A percentile compares a stretch with the other conserved stretches of the same genome.
These are phyloP conservation scores for Pachycephus smyrnensis DNA, from an alignment of 2,888 invertebrate species.

Conservation along the genomic window DNA sequence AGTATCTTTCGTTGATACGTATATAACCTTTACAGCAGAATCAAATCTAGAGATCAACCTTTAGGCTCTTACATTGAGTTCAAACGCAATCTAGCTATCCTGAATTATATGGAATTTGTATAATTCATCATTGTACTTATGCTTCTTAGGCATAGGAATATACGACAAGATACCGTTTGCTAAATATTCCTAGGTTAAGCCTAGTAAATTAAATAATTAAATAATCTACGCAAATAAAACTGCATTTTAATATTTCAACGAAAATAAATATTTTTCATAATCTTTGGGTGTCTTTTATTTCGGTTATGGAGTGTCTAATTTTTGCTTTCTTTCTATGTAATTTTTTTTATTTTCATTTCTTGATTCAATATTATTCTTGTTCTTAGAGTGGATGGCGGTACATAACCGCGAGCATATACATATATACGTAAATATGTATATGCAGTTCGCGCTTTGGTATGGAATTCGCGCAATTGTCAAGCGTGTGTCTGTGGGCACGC, in stretches of 20 bases:
- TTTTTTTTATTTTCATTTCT: not conserved
- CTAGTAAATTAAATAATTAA: too few species aligned
- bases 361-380: not conserved
- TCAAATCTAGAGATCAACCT: not conserved
- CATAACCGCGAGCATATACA: not conserved
- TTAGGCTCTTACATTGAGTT: not conserved
- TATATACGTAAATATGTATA: not conserved
- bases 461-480: not conserved
- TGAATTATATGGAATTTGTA: not conserved
- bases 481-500: not conserved
- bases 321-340: too few species aligned
- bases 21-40: not conserved
- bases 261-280: not conserved
- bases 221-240: not conserved
- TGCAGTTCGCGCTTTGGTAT: not conserved
- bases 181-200: not conserved
- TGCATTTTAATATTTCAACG: not conserved
- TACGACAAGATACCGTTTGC: too few species aligned
- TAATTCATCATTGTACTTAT: not conserved
- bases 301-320: not conserved
- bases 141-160: not conserved
- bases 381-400: not conserved
- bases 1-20: not conserved
- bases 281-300: not conserved
- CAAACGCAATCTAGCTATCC: not conserved